Base-by-base conservation (phyloP, 2,888 invertebrate genomes). In the Charanyca ferruginea region DNA sequence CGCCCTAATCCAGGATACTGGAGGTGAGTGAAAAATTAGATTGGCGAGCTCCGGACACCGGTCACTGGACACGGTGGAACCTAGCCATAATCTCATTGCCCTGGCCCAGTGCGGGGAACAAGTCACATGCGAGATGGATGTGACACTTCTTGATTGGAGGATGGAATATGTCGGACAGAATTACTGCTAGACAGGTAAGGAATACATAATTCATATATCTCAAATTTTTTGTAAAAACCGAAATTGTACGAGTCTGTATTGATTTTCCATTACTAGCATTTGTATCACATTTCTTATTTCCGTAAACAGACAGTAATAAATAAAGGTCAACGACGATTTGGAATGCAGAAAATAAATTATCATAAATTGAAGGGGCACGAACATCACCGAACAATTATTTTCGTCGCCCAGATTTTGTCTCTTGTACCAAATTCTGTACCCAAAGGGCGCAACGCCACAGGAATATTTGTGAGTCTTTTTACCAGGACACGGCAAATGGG, bases 21-120 rank as follows among this genome's bases (percentile, higher is more conserved):
- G 66, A 85, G 84, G 81, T 84, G 85, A 87, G 87, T 85, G 84
- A 86, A 87, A 88, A 88, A 88, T 88, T 88, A 85, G 87, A 86
- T 88, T 85, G 85, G 64, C 61, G 81, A 76, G 81, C 65, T 70
- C 70, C 69, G 84, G 82, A 83, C 85, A 72, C 61, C 38, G 38
- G 38, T 38, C 66, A 70, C 69, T 68, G 84, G 82, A 83, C 85
- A 72, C 60, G 67, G 81, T 73, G 70, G 80, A 78, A 83, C 80
- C 83, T 79, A 74, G 67, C 71, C 71, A 76, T 85, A 88, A 87
- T 83, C 84, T 79, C 82, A 85, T 86, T 85, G 83, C 81, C 62
- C 44, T 73, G 42, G 38, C n/a, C 28, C 58, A n/a, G 54, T 22
- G 65, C 45, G 58, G 66, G 66, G 23, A 6, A 68, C 51, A 58